Percentiles rank a stretch among this genome's conserved stretches.
These are phyloP conservation scores for Pocillopora meandrina DNA, from an alignment of 92 coral and sea anemone genomes.

Conservation along the genomic window DNA sequence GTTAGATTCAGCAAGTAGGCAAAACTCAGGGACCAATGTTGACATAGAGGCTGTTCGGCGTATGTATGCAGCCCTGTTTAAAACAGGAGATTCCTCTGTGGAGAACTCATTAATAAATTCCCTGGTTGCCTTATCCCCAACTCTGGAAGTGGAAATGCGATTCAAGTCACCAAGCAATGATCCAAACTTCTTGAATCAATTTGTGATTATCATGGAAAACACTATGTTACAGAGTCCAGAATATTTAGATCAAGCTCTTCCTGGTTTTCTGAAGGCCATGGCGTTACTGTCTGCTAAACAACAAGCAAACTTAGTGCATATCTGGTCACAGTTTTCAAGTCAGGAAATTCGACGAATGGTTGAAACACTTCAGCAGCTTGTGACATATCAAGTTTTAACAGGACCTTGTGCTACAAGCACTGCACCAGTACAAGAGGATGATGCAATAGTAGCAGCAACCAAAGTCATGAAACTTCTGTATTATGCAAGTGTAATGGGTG, in stretches of 20 bases:
- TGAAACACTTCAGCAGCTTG: constrained; percentile 87
- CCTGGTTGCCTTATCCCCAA: constrained; percentile 72
- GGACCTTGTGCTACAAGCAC: constrained; percentile 74
- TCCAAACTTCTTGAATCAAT: constrained; percentile 78
- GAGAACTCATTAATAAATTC: constrained; percentile 94
- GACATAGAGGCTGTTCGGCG: constrained; percentile 84
- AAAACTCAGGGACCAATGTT: constrained; percentile 60
- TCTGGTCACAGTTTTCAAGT: constrained; percentile 77
- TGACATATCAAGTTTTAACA: constrained; percentile 90
- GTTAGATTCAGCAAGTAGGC: constrained; percentile 39
- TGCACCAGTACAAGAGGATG: constrained; percentile 84
- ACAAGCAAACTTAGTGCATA: constrained; percentile 74
- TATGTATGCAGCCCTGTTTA: constrained; percentile 75
- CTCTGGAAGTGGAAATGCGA: constrained; percentile 77
- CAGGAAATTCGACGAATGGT: constrained; percentile 81
- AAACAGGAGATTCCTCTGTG: constrained; percentile 78
- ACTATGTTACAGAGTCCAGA: constrained; percentile 95
- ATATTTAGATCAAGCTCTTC: constrained; percentile 88
- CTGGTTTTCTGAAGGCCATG: constrained; percentile 85
- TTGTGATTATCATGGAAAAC: constrained; percentile 88
- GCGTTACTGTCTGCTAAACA: constrained; percentile 67
- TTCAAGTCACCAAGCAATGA: constrained; percentile 60
- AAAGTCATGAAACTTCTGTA: constrained; percentile 84
- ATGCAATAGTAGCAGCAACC: constrained; percentile 79
- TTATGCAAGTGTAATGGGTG: constrained; percentile 81